These are phyloP conservation scores for Pantherophis guttatus DNA, from an alignment of 2,113 vertebrate species.

Conservation along the genomic window DNA sequence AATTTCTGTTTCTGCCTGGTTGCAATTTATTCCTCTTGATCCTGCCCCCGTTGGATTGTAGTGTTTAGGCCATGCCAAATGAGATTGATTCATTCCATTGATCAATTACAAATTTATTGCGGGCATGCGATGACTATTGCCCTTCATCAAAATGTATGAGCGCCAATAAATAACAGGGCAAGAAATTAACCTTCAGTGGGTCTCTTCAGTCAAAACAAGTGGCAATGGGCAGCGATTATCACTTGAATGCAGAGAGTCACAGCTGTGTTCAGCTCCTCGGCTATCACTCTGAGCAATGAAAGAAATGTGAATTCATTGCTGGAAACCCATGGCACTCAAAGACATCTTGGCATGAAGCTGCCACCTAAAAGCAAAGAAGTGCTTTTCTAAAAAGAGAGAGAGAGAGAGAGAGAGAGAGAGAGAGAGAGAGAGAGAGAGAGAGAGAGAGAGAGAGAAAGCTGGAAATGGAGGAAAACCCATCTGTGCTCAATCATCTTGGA, in stretches of 20 bases:
- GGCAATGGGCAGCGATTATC: slow-evolving; percentile 29
- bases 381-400: not conserved
- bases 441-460: not conserved
- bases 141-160: slow-evolving; percentile 43
- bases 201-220: slow-evolving; percentile 39
- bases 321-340: slow-evolving; percentile 33
- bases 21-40: slow-evolving; percentile 22
- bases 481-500: slow-evolving; percentile 21
- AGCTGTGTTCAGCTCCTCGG: slow-evolving; percentile 18
- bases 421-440: too few species aligned
- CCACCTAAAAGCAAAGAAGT: slow-evolving; percentile 30
- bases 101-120: slow-evolving; percentile 46
- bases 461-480: slow-evolving; percentile 14
- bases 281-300: slow-evolving; percentile 16
- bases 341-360: slow-evolving; percentile 15
- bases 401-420: too few species aligned
- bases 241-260: slow-evolving; percentile 30
- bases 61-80: slow-evolving; percentile 7
- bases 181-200: slow-evolving; percentile 16
- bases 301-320: slow-evolving; percentile 23
- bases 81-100: slow-evolving; percentile 43
- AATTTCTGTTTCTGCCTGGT: not conserved
- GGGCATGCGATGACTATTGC: not conserved
- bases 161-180: slow-evolving; percentile 30
- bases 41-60: slow-evolving; percentile 4